A percentile compares a stretch with the other conserved stretches of the same genome.
phyloP scores from a whole-genome alignment of 2,797 vertebrate species.

The Semaprochilodus insignis region DNA sequence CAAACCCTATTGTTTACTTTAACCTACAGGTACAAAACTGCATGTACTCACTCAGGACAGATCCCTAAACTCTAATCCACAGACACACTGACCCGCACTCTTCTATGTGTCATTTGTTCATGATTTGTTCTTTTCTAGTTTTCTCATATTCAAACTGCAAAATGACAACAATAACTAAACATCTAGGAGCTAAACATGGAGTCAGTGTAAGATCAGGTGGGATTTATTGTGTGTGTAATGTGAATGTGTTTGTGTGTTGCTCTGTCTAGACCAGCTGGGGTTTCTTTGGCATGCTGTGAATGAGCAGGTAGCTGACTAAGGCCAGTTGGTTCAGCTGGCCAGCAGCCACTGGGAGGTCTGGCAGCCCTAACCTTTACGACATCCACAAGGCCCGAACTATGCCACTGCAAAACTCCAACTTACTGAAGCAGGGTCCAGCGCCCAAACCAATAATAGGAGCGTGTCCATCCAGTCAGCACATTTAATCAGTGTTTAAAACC shows the following conservation, averaged over 20 bases:
- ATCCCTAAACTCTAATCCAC: too few species aligned
- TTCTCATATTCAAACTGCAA: not conserved
- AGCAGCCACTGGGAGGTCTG: slow-evolving; percentile 22
- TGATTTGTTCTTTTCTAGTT: too few species aligned
- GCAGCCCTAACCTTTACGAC: not conserved
- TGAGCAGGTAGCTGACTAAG: not conserved
- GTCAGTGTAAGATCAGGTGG: not conserved
- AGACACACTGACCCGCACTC: too few species aligned
- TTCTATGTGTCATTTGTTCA: too few species aligned
- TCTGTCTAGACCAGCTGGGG: slow-evolving; percentile 1
- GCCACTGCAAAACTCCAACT: not conserved
- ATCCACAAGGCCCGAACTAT: not conserved
- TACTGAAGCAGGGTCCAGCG: not conserved
- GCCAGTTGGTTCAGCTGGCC: slow-evolving; percentile 3
- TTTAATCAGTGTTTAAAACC: not conserved
- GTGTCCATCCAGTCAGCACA: not conserved
- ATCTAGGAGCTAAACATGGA: not conserved
- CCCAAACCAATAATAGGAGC: not conserved
- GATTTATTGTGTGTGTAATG: too few species aligned
- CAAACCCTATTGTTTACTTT: too few species aligned
- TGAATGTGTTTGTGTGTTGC: not conserved
- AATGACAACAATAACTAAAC: not conserved
- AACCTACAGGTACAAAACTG: too few species aligned
- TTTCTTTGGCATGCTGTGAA: not conserved
- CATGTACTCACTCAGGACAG: too few species aligned